These are phyloP conservation scores for Cyclina sinensis DNA, from an alignment of 1,140 invertebrate species.

Conservation along the genomic window DNA sequence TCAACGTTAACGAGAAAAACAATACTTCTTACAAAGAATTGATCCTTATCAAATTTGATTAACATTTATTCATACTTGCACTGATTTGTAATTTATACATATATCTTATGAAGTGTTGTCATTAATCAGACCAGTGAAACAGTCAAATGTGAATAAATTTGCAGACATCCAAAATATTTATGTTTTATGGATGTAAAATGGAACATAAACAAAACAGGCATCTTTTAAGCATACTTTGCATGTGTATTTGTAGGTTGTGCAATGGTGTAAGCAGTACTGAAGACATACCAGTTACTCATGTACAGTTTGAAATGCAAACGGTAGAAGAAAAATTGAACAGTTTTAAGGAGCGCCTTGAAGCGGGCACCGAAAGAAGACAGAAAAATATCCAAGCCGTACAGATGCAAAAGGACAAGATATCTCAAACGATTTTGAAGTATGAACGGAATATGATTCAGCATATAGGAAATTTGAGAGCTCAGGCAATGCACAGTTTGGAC, in stretches of 20 bases:
- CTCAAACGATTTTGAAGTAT: not conserved
- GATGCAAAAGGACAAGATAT: not conserved
- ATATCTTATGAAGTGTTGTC: no score
- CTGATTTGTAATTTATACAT: no score
- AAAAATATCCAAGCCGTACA: not conserved
- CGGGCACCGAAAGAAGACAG: not conserved
- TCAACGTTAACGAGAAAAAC: no score
- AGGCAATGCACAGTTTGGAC: not conserved
- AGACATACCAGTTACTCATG: not conserved
- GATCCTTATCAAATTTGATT: no score
- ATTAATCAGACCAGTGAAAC: no score
- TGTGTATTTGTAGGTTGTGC: not conserved
- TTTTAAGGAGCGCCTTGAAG: not conserved
- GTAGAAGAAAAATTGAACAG: not conserved
- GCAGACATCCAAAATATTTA: no score
- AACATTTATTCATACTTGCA: no score
- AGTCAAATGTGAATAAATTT: no score
- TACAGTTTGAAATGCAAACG: not conserved
- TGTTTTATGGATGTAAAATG: no score
- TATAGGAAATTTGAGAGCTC: not conserved
- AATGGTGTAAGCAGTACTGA: not conserved
- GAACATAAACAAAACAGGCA: no score
- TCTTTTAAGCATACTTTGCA: no score
- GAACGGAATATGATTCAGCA: not conserved
- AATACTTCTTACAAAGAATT: no score